Evolutionary conservation across 2,888 invertebrate species (phyloP).

Genomic region (Anaspis maculata): DNA sequence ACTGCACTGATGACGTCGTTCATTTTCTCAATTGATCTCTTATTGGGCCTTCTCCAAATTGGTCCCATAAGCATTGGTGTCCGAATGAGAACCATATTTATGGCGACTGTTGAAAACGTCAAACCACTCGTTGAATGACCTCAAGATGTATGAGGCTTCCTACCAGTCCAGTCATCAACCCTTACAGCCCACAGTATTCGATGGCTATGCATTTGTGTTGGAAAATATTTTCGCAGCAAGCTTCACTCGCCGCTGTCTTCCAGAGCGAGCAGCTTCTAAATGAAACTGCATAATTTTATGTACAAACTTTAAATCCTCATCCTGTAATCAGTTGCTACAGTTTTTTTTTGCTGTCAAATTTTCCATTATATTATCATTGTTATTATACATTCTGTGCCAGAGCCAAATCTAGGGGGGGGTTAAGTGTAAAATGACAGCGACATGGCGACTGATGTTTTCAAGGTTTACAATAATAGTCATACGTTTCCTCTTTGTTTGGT

Average conservation of each 20-base stretch:
- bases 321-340: not conserved
- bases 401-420: too few species aligned
- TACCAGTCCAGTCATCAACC: not conserved
- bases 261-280: constrained; percentile 16
- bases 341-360: constrained; percentile 7
- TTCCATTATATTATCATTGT: constrained; percentile 8
- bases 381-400: too few species aligned
- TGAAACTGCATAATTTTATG: constrained; percentile 18
- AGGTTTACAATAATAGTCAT: too few species aligned
- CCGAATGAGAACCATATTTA: not conserved
- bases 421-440: too few species aligned
- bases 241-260: constrained; percentile 19
- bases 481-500: too few species aligned
- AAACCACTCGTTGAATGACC: not conserved
- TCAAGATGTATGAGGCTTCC: not conserved
- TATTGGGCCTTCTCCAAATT: not conserved
- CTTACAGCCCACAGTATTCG: not conserved
- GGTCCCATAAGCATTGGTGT: not conserved
- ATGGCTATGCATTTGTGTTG: constrained; percentile 15
- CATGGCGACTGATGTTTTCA: too few species aligned
- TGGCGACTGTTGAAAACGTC: not conserved
- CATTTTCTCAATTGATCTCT: not conserved
- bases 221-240: constrained; percentile 17
- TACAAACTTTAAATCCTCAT: constrained; percentile 15
- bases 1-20: not conserved